These are phyloP conservation scores for Euphydryas editha DNA, from an alignment of 2,888 invertebrate species.

Conservation along the genomic window DNA sequence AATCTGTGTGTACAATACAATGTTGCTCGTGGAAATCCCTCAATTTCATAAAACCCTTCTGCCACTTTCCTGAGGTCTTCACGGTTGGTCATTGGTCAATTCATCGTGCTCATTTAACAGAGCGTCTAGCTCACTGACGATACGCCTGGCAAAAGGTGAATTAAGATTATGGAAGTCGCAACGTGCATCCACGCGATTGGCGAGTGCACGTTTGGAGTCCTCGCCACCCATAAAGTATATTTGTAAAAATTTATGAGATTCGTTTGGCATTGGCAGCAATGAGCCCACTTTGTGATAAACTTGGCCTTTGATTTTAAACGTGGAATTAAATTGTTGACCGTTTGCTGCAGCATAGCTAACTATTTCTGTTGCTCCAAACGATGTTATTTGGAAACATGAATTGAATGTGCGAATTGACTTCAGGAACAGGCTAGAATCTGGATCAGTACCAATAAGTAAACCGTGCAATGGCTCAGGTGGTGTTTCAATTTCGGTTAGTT, in stretches of 20 bases:
- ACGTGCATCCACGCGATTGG: constrained; percentile 47
- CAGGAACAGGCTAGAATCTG: constrained; percentile 36
- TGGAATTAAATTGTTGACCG: constrained; percentile 38
- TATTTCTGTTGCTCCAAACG: constrained; percentile 42
- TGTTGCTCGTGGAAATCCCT: too few species aligned
- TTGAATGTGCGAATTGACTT: constrained; percentile 32
- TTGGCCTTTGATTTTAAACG: constrained; percentile 42
- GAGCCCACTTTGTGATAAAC: constrained; percentile 44
- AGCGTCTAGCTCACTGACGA: constrained; percentile 34
- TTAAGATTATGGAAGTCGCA: constrained; percentile 38
- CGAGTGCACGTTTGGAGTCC: constrained; percentile 42
- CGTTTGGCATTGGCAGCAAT: constrained; percentile 43
- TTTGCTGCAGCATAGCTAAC: constrained; percentile 37
- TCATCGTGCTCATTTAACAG: constrained; percentile 46
- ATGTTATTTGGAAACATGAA: constrained; percentile 43
- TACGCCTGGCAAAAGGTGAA: constrained; percentile 43
- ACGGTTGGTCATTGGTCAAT: too few species aligned
- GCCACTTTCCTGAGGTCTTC: too few species aligned
- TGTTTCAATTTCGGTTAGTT: constrained; percentile 41
- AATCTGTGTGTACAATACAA: too few species aligned
- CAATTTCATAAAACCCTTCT: too few species aligned
- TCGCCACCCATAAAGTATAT: constrained; percentile 42
- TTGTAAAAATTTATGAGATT: constrained; percentile 37
- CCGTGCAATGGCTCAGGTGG: constrained; percentile 41
- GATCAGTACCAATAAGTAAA: constrained; percentile 40